phyloP scores from a whole-genome alignment of 2,888 invertebrate genomes.

The Cremastinae sp. region DNA sequence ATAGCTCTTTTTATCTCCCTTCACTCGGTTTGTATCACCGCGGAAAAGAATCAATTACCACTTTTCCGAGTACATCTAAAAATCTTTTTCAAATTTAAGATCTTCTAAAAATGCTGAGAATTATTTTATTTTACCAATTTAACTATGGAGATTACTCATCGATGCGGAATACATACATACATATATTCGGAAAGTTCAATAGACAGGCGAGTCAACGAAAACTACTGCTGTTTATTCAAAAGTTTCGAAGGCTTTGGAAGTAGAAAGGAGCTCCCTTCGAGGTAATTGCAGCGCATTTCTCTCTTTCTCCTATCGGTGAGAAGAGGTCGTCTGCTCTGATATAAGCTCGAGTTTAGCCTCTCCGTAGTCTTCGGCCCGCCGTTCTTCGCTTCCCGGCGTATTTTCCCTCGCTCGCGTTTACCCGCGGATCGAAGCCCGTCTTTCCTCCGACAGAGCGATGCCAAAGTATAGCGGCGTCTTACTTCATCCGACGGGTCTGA shows the following conservation, averaged over 20 bases:
- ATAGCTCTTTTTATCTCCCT: background rate
- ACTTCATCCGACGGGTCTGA: constrained; percentile 69
- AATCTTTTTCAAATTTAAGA: no score
- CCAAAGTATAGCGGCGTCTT: constrained; percentile 75
- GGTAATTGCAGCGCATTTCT: constrained; percentile 77
- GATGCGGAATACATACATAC: constrained; percentile 13
- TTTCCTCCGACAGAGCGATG: constrained; percentile 63
- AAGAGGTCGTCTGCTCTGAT: constrained; percentile 37
- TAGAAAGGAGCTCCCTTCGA: constrained; percentile 79
- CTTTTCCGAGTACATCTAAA: no score
- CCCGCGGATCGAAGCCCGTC: constrained; percentile 9
- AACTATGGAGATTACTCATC: background rate
- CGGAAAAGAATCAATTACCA: background rate
- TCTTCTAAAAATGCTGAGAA: no score
- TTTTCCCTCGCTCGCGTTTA: constrained; percentile 62
- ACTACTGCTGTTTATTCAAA: constrained; percentile 75
- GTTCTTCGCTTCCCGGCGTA: constrained; percentile 61
- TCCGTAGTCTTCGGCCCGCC: constrained; percentile 26
- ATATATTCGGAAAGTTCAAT: constrained; percentile 56
- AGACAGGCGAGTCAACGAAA: constrained; percentile 54
- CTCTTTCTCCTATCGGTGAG: constrained; percentile 65
- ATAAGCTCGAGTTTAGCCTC: constrained; percentile 47
- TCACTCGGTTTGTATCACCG: background rate
- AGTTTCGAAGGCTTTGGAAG: constrained; percentile 78
- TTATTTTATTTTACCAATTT: no score